These are phyloP conservation scores for Zonitis immaculata DNA, from an alignment of 2,888 invertebrate genomes.

Conservation along the genomic window DNA sequence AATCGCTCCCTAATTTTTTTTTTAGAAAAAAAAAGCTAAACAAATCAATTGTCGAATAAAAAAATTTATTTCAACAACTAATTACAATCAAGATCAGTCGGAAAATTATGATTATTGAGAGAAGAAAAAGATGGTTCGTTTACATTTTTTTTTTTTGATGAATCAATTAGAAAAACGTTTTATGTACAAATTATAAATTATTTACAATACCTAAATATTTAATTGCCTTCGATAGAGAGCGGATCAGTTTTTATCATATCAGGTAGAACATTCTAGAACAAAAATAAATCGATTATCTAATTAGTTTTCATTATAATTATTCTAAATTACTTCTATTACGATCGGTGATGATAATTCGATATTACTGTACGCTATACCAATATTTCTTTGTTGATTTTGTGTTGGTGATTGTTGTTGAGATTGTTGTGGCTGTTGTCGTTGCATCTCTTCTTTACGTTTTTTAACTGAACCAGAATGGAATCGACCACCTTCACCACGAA, in stretches of 20 bases:
- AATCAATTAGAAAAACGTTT: not conserved
- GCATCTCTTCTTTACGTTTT: slow-evolving; percentile 36
- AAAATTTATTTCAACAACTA: too few species aligned
- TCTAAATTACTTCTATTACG: slow-evolving; percentile 44
- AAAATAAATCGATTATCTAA: not conserved
- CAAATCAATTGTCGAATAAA: too few species aligned
- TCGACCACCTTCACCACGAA: slow-evolving; percentile 93
- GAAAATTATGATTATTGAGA: not conserved
- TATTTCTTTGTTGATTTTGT: slow-evolving; percentile 38
- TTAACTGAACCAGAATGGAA: slow-evolving; percentile 73
- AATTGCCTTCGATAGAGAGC: slow-evolving; percentile 33
- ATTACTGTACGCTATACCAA: slow-evolving; percentile 42
- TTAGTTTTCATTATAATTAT: not conserved
- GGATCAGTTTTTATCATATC: slow-evolving; percentile 40
- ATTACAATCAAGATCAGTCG: not conserved
- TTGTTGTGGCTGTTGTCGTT: slow-evolving; percentile 22
- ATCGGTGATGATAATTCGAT: slow-evolving; percentile 42
- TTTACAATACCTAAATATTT: slow-evolving; percentile 6
- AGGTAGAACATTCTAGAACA: slow-evolving; percentile 38
- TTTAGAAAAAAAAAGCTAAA: too few species aligned
- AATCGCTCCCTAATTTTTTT: not conserved
- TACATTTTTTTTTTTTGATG: not conserved
- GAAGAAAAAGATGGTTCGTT: too few species aligned
- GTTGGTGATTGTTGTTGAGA: slow-evolving; percentile 1
- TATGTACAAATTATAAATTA: not conserved